phyloP scores from a whole-genome alignment of 2,797 vertebrate species.

The Pseudochaenichthys georgianus region DNA sequence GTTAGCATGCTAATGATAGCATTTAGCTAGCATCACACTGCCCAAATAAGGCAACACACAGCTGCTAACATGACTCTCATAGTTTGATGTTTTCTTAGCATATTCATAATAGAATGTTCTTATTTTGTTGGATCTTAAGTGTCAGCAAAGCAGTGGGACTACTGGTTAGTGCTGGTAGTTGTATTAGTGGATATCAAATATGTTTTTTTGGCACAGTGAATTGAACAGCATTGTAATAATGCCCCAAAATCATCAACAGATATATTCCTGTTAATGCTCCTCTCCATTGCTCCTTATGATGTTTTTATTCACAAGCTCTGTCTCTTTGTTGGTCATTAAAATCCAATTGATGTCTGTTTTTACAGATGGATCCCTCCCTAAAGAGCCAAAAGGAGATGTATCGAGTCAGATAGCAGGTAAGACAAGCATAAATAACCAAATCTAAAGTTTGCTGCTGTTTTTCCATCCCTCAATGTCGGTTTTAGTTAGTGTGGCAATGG shows the following conservation, averaged over 20 bases:
- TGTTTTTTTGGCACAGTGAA: neutral
- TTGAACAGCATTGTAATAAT: neutral
- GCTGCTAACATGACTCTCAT: neutral
- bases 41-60: neutral
- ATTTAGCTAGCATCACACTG: neutral
- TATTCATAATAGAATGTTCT: too few species aligned
- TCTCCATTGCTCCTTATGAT: neutral
- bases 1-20: neutral
- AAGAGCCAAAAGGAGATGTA: slow-evolving; percentile 83
- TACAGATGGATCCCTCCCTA: slow-evolving; percentile 80
- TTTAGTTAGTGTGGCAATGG: neutral
- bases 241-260: neutral
- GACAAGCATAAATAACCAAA: slow-evolving; percentile 1
- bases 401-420: slow-evolving; percentile 82
- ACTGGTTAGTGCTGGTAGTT: neutral
- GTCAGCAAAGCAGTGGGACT: neutral
- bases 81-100: neutral
- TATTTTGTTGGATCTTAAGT: too few species aligned
- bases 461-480: neutral
- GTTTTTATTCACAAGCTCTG: slow-evolving; percentile 3
- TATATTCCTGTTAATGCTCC: neutral
- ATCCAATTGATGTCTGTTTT: slow-evolving; percentile 17
- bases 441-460: neutral
- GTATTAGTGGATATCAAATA: neutral
- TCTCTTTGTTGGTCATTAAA: slow-evolving; percentile 18